Base-by-base conservation (phyloP, 2,888 invertebrate genomes). In the Orthosia gracilis region DNA sequence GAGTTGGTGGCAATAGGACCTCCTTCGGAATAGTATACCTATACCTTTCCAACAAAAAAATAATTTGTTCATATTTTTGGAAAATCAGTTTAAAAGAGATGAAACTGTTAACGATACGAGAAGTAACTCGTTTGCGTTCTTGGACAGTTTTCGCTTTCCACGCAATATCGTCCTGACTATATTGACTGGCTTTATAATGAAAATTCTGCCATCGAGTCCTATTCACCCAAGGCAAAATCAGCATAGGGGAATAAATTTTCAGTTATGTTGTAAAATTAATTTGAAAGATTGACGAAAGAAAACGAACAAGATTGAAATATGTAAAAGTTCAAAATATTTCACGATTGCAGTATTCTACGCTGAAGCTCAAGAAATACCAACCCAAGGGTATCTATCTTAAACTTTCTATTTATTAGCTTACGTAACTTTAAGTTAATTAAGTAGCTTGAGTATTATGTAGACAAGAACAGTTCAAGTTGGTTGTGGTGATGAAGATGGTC, bases 91-190 rank as follows among this genome's bases (percentile, higher is more conserved):
- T 69, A 76, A 76, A 52, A 54, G 11, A 64, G 18, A 80, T 80
- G 18, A 76, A 76, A 58, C 26, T 11, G 49, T 55, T 54, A 50
- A n/a, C 26, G 54, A 47, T 58, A n/a, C n/a, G n/a, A n/a, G n/a
- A n/a, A 40, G 61, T 21, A 47, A 55, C 70, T 67, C 9, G 47
- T 70, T 59, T 63, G 63, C 31, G 17, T 72, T 59, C n/a, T 55
- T 52, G 59, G 52, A 54, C 23, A 62, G 66, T 74, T 72, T 71
- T 65, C 49, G 55, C 63, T 69, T 67, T 76, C n/a, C 45, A 80
- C 17, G 76, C 76, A 83, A 83, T 80, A 83, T 83, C 72, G 76
- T 76, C 62, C 45, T 31, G 40, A 3, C 50, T 26, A 7, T 69
- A 69, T 76, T 72, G 61, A 58, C 55, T 31, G 64, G 21, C 55